Evolutionary conservation across 2,888 invertebrate genomes (phyloP), one percentile per base, ranked within the genome.

Genomic region (Ommatoiulus sabulosus): DNA sequence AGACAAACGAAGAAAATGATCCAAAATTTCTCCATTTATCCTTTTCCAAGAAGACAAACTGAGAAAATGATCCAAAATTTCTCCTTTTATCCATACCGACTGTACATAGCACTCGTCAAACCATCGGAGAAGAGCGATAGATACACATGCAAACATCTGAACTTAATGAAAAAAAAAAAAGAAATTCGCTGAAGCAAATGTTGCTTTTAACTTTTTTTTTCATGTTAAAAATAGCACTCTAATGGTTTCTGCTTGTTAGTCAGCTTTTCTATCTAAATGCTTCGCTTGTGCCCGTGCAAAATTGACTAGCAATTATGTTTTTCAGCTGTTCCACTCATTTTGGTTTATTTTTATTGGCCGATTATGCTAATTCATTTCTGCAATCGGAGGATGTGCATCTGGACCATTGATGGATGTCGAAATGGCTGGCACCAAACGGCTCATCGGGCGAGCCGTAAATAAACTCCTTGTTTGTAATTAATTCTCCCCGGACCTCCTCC

Each of bases 201-300:
- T 72, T 72, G 24, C 17, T 12, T 72, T 72, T n/a, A 72, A 24
- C 72, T 52, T 52, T 52, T 52, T 48, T 48, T 7, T 63, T n/a
- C 72, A 72, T 24, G 10, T 63, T 72, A 72, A 72, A 72, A 72
- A 72, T 72, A 72, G 72, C 72, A 1, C 12, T 72, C 24, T 72
- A 72, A 72, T 72, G 72, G 72, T 72, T 72, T 72, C 72, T 72
- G 72, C 72, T 72, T 72, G 72, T 72, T 72, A 72, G 72, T 72
- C 72, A 72, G 72, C 24, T 72, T 72, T 72, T 72, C 72, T 24
- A 8, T 10, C 72, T 72, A 72, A 72, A 72, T 72, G 72, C 72
- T 10, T 8, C 72, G 24, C 15, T 72, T 72, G 72, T 72, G 24
- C 72, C 72, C 72, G 24, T 72, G 72, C 72, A 72, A 72, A 72